Evolutionary conservation across 1,140 invertebrate species (phyloP), one percentile per base, ranked within the genome.

Genomic region (Drosophila sturtevanti): DNA sequence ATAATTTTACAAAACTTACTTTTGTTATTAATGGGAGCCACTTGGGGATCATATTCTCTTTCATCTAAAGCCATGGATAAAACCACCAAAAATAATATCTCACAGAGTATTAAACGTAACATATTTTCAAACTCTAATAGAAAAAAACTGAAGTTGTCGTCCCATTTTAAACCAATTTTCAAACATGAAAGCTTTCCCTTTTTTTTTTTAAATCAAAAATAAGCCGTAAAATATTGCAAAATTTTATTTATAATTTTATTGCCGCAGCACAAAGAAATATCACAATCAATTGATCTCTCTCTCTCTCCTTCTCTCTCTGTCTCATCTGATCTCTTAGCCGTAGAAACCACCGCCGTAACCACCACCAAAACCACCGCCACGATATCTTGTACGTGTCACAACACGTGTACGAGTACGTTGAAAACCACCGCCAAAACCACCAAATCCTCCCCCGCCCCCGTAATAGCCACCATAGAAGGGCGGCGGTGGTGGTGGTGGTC

Each of bases 281-380:
- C 82, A 87, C 78, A 87, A 37, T 60, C 16, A 11, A 56, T 38
- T 27, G 54, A 74, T 18, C 11, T n/a, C 7, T 11, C 10, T 34
- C 34, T 21, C 24, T 18, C 14, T 38, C 51, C 4, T 4, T 4
- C 7, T 31, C 1, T 31, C 7, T 4, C 6, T 6, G 5, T 6
- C 24, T 4, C 24, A 24, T 24, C 14, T 81, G 80, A 90, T 16
- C 89, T 24, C 14, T 81, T 81, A 90, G 21, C 89, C 89, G 37
- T 90, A 90, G 60, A 76, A 90, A 48, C 84, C 86, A 38, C 78
- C 89, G 44, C 75, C 80, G 38, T 76, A 90, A 16, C 77, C 90
- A 1, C 84, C 84, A 24, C 89, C 72, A 10, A 55, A 44, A 38
- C 56, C 77, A n/a, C 81, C 52, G 41, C 72, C 63, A 60, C 89